Evolutionary conservation across 2,888 invertebrate species (phyloP).

Genomic region (Megamerina dolium): DNA sequence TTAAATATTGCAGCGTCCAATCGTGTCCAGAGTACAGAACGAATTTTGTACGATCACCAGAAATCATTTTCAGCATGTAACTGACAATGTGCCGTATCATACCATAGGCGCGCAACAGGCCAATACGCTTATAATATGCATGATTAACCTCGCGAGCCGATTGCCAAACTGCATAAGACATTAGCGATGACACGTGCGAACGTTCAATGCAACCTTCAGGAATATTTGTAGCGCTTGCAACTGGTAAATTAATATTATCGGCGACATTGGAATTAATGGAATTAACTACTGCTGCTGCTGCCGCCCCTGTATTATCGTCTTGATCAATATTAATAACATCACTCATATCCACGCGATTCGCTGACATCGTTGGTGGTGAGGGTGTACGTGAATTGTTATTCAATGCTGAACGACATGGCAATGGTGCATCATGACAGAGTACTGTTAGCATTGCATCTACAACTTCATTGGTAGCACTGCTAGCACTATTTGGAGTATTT

Average conservation of each 20-base stretch:
- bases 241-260: not conserved
- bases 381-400: slow-evolving; percentile 15
- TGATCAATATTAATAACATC: slow-evolving; percentile 50
- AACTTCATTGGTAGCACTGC: slow-evolving; percentile 58
- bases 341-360: slow-evolving; percentile 36
- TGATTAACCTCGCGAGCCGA: slow-evolving; percentile 57
- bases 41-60: slow-evolving; percentile 66
- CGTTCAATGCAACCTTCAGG: slow-evolving; percentile 56
- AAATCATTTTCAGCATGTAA: slow-evolving; percentile 75
- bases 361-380: slow-evolving; percentile 22
- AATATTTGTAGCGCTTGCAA: slow-evolving; percentile 22
- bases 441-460: slow-evolving; percentile 78
- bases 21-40: slow-evolving; percentile 88
- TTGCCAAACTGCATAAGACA: slow-evolving; percentile 79
- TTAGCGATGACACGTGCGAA: slow-evolving; percentile 70
- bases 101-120: slow-evolving; percentile 73
- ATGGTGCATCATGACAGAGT: slow-evolving; percentile 69
- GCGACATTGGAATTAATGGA: slow-evolving; percentile 4
- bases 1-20: slow-evolving; percentile 78
- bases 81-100: slow-evolving; percentile 74
- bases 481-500: slow-evolving; percentile 54
- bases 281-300: slow-evolving; percentile 17
- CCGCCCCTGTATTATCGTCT: slow-evolving; percentile 38
- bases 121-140: slow-evolving; percentile 58
- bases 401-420: slow-evolving; percentile 60